Evolutionary conservation across 2,888 invertebrate genomes (phyloP), one percentile per base, ranked within the genome.

Genomic region (Notocelia uddmanniana): DNA sequence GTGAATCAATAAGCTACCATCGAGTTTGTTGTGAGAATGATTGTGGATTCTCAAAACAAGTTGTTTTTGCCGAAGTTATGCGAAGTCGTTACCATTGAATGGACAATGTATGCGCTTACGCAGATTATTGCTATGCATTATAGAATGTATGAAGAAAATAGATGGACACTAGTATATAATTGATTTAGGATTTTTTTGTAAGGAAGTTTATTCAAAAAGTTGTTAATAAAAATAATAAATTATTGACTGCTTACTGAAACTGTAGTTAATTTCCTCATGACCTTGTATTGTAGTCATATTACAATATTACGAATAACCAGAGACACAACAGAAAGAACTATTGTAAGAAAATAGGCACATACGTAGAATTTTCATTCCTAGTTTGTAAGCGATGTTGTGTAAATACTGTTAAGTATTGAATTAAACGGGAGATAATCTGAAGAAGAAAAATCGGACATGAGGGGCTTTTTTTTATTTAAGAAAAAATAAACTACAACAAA

Each of bases 21-120:
- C 19, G 31, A 63, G 62, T 18, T 13, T 3, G 13, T 48, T 50
- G 18, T 31, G 15, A 63, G 50, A 37, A 50, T 6, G 52, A 15
- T 41, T 55, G 26, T 23, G n/a, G 64, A 50, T 66, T 66, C 55
- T 23, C 37, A 66, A 41, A 66, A 57, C 23, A 55, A 31, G 55
- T 57, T 66, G 41, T 64, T 48, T 69, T 37, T 37, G 52, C 41
- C 41, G 10, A 19, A 23, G 21, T 70, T 68, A 50, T 26, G 41
- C 26, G 66, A 52, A 58, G 19, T 64, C 52, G 52, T 70, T 70
- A 41, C n/a, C 59, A 70, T 70, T 66, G 18, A 70, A 52, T 66
- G 13, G 66, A 6, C 34, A 66, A 58, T 66, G 21, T 41, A 31
- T 59, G 41, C 48, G 26, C 50, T 60, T 34, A 54, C 52, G 41